Conservation (phyloP, 2,113 vertebrate genomes). For the Thryonomys swinderianus region DNA sequence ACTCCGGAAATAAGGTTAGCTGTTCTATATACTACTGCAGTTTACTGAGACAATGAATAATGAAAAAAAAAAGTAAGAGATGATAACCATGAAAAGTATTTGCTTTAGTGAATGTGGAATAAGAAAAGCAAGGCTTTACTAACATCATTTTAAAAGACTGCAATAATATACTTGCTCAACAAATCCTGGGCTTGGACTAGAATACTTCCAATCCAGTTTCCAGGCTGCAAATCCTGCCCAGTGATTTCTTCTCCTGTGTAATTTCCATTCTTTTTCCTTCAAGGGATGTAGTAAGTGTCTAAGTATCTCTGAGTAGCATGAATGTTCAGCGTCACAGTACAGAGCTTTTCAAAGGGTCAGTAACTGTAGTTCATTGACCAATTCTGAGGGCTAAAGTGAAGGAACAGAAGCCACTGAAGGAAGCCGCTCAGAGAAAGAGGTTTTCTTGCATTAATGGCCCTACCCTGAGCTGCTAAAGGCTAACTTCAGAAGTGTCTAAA, state of each 20-base stretch:
- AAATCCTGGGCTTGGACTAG: neutral
- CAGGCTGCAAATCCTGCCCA: neutral
- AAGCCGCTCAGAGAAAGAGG: neutral
- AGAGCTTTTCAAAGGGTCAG: neutral
- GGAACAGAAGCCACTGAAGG: neutral
- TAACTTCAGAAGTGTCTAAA: slow-evolving; percentile 16
- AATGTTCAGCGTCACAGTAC: neutral
- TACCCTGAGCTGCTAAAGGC: neutral
- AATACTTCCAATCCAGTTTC: neutral
- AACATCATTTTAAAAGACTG: neutral
- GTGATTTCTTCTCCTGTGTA: neutral
- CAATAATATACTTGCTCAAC: neutral
- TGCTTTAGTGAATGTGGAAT: neutral
- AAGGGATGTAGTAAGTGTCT: neutral
- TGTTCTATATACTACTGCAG: neutral
- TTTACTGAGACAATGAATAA: neutral
- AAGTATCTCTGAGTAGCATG: neutral
- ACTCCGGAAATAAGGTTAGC: neutral
- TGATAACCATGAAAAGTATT: neutral
- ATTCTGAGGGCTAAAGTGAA: neutral
- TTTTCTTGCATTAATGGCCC: neutral
- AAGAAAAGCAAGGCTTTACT: neutral
- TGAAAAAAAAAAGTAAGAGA: neutral
- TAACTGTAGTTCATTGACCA: neutral
- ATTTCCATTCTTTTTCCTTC: neutral